Conservation (phyloP, 2,113 vertebrate genomes). For the Asarcornis scutulata region DNA sequence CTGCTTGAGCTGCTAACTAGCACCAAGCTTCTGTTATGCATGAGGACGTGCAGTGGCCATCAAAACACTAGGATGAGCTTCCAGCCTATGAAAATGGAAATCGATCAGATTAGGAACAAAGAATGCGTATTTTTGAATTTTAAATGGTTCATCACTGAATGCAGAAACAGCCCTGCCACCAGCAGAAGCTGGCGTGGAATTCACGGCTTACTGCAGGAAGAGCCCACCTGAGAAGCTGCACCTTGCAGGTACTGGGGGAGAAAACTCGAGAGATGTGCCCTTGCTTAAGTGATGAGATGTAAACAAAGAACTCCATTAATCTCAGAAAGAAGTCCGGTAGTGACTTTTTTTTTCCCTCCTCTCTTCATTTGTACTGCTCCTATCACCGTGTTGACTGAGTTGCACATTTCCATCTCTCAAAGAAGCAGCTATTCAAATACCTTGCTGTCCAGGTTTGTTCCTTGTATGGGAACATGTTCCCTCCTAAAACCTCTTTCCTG, state of each 20-base stretch:
- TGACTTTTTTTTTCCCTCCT: neutral
- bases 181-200: rapidly evolving
- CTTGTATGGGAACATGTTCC: rapidly evolving
- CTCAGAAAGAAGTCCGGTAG: neutral
- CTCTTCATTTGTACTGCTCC: neutral
- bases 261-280: neutral
- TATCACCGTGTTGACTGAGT: rapidly evolving
- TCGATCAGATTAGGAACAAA: neutral
- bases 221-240: neutral
- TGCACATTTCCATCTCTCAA: neutral
- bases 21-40: neutral
- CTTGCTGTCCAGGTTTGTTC: neutral
- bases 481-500: neutral
- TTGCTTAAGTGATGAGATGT: neutral
- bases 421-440: neutral
- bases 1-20: neutral
- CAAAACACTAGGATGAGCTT: neutral
- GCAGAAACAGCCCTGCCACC: neutral
- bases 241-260: neutral
- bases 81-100: neutral
- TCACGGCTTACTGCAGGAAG: neutral
- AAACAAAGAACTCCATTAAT: neutral
- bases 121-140: neutral
- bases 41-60: neutral
- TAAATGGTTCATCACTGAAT: neutral